Conservation (phyloP, 2,113 vertebrate genomes). For the Trinectes maculatus region DNA sequence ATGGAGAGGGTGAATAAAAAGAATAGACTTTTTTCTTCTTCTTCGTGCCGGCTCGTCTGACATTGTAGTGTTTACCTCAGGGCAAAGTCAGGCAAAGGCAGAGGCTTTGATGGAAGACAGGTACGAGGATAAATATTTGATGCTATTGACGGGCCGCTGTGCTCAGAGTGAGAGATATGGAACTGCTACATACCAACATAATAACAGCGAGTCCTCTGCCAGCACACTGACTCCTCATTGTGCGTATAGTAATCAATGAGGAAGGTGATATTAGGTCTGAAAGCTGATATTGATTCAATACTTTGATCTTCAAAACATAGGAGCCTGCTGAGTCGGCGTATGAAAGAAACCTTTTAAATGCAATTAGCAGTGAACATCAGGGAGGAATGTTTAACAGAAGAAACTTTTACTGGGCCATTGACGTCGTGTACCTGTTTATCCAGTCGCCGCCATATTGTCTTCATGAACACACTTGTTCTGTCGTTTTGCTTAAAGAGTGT, state of each 20-base stretch:
- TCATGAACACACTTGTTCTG: too few relatives aligned
- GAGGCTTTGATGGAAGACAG: slow-evolving; percentile 85
- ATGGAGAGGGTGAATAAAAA: slow-evolving; percentile 53
- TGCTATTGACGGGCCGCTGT: slow-evolving; percentile 74
- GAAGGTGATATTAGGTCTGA: slow-evolving; percentile 12
- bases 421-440: too few relatives aligned
- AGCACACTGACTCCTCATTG: slow-evolving; percentile 22
- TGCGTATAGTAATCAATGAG: slow-evolving; percentile 9
- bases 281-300: slow-evolving; percentile 25
- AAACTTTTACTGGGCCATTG: too few relatives aligned
- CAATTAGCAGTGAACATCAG: neutral
- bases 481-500: too few relatives aligned
- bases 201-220: slow-evolving; percentile 30
- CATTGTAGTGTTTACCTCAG: slow-evolving; percentile 64
- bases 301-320: slow-evolving; percentile 16
- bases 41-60: slow-evolving; percentile 58
- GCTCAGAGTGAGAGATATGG: slow-evolving; percentile 70
- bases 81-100: slow-evolving; percentile 76
- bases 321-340: slow-evolving; percentile 5
- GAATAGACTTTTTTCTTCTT: slow-evolving; percentile 62
- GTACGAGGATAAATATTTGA: slow-evolving; percentile 86
- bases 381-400: neutral
- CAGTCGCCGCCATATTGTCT: too few relatives aligned
- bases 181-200: slow-evolving; percentile 27
- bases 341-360: slow-evolving; percentile 13